These are phyloP conservation scores for cattle (Bos taurus) DNA, from an alignment of 2,113 vertebrate genomes.

Conservation along the genomic window DNA sequence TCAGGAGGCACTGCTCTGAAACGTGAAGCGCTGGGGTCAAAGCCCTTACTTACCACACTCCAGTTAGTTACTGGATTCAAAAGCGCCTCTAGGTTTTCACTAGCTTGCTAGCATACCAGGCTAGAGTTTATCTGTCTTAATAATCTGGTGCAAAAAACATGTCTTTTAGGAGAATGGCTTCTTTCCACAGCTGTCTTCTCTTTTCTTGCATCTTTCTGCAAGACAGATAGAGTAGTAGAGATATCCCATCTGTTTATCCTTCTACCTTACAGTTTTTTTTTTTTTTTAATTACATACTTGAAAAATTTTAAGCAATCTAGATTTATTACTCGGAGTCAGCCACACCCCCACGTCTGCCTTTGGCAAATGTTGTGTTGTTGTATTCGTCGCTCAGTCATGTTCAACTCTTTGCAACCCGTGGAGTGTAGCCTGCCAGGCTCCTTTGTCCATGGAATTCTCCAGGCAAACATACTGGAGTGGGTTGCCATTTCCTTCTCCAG, in stretches of 20 bases:
- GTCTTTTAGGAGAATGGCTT: neutral
- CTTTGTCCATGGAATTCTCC: neutral
- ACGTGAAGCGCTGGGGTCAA: neutral
- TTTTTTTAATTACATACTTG: neutral
- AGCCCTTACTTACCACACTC: neutral
- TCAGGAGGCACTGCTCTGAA: neutral
- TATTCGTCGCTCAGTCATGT: rapidly evolving
- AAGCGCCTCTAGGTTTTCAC: neutral
- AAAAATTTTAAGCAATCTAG: neutral
- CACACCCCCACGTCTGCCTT: neutral
- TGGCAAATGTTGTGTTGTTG: neutral
- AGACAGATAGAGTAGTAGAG: neutral
- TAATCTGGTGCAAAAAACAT: neutral
- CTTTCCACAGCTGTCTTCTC: neutral
- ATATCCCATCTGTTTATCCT: neutral
- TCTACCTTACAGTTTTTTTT: neutral
- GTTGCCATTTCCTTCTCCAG: neutral
- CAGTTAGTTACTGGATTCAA: neutral
- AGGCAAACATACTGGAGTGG: neutral
- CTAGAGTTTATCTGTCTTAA: neutral
- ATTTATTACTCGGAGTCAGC: neutral
- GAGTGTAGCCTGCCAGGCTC: neutral
- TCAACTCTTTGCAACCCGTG: neutral
- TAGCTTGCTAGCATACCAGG: neutral
- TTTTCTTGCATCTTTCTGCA: neutral